Percentiles rank a stretch among this genome's conserved stretches.
These are phyloP conservation scores for Synanthedon myopaeformis DNA, from an alignment of 2,888 invertebrate genomes.

Conservation along the genomic window DNA sequence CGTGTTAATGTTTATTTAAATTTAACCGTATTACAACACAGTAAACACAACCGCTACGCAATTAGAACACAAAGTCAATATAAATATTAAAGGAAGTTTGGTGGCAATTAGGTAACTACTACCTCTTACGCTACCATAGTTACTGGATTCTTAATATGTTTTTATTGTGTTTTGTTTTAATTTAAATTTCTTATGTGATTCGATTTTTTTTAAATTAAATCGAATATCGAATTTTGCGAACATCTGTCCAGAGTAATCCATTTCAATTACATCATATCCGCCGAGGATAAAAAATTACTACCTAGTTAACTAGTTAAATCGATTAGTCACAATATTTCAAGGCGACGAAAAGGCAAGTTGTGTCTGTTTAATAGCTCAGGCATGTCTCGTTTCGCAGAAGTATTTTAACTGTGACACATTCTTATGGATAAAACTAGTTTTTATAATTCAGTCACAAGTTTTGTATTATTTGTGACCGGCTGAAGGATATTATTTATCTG, in stretches of 20 bases:
- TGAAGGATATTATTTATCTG: not conserved
- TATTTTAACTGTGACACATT: not conserved
- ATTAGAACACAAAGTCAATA: not conserved
- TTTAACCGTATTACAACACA: constrained; percentile 1
- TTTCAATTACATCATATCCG: constrained; percentile 7
- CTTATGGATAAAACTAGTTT: not conserved
- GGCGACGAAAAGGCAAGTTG: constrained; percentile 25
- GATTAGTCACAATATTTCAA: constrained; percentile 40
- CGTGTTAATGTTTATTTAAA: constrained; percentile 4
- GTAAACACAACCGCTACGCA: not conserved
- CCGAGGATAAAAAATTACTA: constrained; percentile 30
- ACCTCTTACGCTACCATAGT: too few species aligned
- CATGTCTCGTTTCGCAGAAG: constrained; percentile 26
- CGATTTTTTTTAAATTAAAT: too few species aligned
- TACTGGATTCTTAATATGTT: too few species aligned
- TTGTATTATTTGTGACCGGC: not conserved
- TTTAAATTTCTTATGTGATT: too few species aligned
- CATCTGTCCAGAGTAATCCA: too few species aligned
- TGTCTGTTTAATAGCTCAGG: constrained; percentile 21
- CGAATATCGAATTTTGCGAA: too few species aligned
- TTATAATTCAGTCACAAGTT: not conserved
- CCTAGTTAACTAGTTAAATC: constrained; percentile 6
- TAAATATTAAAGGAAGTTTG: too few species aligned
- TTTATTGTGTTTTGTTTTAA: too few species aligned
- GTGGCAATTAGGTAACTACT: too few species aligned